phyloP scores from a whole-genome alignment of 2,797 vertebrate species.

The Sebastes kiyomatsui region DNA sequence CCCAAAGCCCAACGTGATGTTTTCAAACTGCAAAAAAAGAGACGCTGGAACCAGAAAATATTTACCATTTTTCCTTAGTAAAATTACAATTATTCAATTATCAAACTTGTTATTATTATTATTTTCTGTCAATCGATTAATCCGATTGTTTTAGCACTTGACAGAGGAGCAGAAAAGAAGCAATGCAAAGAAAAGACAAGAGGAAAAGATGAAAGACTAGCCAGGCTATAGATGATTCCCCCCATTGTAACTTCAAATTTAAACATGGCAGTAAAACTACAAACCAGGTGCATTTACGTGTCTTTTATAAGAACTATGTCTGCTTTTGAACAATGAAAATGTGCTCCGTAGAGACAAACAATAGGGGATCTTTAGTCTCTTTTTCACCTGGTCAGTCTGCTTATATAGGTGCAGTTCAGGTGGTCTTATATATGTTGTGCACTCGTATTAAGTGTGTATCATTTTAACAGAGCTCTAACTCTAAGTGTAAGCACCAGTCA shows the following conservation, averaged over 20 bases:
- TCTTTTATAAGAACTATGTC: background rate
- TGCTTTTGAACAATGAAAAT: background rate
- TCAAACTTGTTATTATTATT: background rate
- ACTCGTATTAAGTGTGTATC: conserved; percentile 21
- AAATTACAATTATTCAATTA: background rate
- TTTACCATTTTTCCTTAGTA: background rate
- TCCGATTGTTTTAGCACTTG: background rate
- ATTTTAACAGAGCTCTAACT: conserved; percentile 37
- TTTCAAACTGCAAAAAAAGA: background rate
- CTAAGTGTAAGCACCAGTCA: conserved; percentile 61
- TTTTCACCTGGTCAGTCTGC: conserved; percentile 22
- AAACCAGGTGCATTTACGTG: background rate
- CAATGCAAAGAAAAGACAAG: background rate
- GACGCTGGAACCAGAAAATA: background rate
- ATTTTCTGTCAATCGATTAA: background rate
- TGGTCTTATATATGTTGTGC: background rate
- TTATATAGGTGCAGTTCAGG: background rate
- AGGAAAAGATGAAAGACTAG: background rate
- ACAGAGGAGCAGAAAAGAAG: background rate
- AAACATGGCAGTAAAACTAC: background rate
- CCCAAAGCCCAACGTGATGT: background rate
- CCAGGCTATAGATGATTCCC: background rate
- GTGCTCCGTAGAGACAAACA: background rate
- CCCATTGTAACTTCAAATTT: background rate
- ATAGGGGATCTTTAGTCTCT: background rate